Base-by-base conservation (phyloP, 2,888 invertebrate species). In the Heliconius hortense region DNA sequence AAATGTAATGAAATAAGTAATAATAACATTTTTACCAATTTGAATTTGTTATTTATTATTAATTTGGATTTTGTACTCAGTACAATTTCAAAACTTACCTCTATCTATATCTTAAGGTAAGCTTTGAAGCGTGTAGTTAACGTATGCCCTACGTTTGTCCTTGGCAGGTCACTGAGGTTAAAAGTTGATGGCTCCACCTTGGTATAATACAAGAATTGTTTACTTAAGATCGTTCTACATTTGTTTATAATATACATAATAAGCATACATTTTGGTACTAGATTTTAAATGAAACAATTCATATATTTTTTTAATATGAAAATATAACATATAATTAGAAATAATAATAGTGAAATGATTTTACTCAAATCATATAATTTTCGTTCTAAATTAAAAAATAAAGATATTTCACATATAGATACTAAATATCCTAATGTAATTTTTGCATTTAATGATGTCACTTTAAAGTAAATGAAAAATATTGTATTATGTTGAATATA, bases 101-200 rank as follows among this genome's bases (percentile, higher is more conserved):
- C n/a, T 64, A 39, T n/a, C n/a, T n/a, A 64, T 35, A 24, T 43
- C 26, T 15, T 24, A 60, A 26, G 24, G 26, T 26, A 15, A 26
- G 15, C 7, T 60, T 26, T 60, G 26, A 24, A 28, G 13, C 15
- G 13, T 15, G 56, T n/a, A 10, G 24, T 24, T 69, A 21, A 68
- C 18, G 28, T 31, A 69, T 53, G 28, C 53, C 68, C 64, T 35
- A 66, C 66, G 66, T 1, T 43, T 69, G 69, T 28, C 56, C 53
- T 69, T 69, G 69, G n/a, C 31, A 35, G 56, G 69, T 69, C 56
- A 69, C 56, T 31, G 56, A 56, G 69, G 31, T 56, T 8, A 69
- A 56, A 69, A 48, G 53, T 69, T 56, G 18, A n/a, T 69, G 28
- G 53, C 48, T 53, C 10, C n/a, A 68, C 28, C n/a, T 56, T 28